Evolutionary conservation across 2,113 vertebrate species (phyloP).

Genomic region (Condylura cristata): DNA sequence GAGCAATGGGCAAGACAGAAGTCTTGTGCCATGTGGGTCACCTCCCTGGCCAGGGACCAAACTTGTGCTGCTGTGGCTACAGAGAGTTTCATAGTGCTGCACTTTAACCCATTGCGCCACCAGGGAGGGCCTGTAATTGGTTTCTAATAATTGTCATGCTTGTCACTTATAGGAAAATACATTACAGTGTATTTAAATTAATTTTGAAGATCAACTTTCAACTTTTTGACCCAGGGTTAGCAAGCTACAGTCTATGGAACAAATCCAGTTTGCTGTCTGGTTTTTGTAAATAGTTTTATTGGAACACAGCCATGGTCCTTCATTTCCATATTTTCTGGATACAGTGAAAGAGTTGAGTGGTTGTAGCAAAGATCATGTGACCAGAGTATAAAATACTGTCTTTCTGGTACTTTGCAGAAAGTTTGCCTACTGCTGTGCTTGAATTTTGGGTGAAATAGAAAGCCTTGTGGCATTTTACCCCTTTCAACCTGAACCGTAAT

Average conservation of each 20-base stretch:
- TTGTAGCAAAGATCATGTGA: not conserved
- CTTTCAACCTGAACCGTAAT: constrained; percentile 12
- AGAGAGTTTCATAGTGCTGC: no score
- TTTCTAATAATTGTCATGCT: constrained; percentile 16
- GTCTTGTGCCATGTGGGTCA: no score
- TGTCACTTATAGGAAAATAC: not conserved
- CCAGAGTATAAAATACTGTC: constrained; percentile 3
- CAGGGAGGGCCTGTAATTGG: not conserved
- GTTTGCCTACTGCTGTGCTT: constrained; percentile 11
- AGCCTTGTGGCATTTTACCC: not conserved
- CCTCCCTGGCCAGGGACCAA: no score
- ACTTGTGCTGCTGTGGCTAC: no score
- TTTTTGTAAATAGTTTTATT: constrained; percentile 43
- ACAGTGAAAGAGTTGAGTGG: not conserved
- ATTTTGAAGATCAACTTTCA: constrained; percentile 20
- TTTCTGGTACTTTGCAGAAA: constrained; percentile 3
- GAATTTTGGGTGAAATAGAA: not conserved
- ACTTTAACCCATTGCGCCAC: not conserved
- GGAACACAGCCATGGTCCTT: not conserved
- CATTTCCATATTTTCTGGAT: constrained; percentile 11
- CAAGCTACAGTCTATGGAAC: not conserved
- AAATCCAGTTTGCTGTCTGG: not conserved
- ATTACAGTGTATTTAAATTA: not conserved
- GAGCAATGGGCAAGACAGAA: no score
- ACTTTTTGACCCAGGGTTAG: not conserved